phyloP scores from a whole-genome alignment of 2,797 vertebrate species.

The Pelodytes ibericus region DNA sequence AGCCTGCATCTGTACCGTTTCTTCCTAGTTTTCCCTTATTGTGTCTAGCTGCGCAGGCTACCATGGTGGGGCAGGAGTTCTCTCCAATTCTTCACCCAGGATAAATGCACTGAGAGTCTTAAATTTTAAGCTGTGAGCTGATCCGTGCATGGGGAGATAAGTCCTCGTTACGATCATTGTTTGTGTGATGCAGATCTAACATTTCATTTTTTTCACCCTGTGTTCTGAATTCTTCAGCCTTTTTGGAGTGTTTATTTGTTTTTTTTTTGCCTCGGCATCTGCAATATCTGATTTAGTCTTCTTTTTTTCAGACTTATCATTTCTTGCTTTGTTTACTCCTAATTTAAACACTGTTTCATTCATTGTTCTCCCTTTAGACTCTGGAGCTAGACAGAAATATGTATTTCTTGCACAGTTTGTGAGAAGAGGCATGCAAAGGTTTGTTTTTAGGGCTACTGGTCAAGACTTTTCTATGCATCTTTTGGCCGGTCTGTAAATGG shows the following conservation, averaged over 20 bases:
- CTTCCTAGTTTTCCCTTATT: not conserved
- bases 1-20: constrained; percentile 1
- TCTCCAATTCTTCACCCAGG: not conserved
- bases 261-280: not conserved
- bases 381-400: too few relatives aligned
- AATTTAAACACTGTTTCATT: too few relatives aligned
- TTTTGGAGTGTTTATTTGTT: constrained; percentile 5
- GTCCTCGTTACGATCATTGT: not conserved
- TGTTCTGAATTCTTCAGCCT: not conserved
- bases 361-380: too few relatives aligned
- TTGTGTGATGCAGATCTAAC: not conserved
- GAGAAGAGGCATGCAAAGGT: too few relatives aligned
- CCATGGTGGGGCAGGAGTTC: not conserved
- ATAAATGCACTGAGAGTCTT: constrained; percentile 27
- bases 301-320: too few relatives aligned
- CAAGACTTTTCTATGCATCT: too few relatives aligned
- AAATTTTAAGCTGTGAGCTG: not conserved
- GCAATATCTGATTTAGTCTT: too few relatives aligned
- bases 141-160: not conserved
- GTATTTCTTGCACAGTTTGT: too few relatives aligned
- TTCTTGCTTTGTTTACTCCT: too few relatives aligned
- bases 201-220: not conserved
- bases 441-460: too few relatives aligned
- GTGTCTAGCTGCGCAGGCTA: not conserved
- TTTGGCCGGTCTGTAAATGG: too few relatives aligned